phyloP scores from a whole-genome alignment of 2,113 vertebrate species.

The Grammomys dolichurus region DNA sequence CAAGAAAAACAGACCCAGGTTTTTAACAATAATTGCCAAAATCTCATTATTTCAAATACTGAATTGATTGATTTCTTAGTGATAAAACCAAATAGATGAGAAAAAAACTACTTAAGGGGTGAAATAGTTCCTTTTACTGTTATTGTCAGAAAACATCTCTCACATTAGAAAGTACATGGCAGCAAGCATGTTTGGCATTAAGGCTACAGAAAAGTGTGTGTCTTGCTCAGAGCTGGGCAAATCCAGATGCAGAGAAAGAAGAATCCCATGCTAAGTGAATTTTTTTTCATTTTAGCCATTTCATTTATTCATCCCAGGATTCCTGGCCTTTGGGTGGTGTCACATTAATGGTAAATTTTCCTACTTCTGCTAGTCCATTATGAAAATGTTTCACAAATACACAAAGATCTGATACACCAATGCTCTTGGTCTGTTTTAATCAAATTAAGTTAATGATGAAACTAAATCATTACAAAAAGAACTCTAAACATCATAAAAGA shows the following conservation, averaged over 20 bases:
- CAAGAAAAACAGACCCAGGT: background rate
- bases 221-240: background rate
- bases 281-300: background rate
- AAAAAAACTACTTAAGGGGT: background rate
- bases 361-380: background rate
- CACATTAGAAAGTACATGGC: background rate
- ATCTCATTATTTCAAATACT: background rate
- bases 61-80: background rate
- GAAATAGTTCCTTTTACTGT: background rate
- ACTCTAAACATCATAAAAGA: background rate
- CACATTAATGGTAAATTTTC: background rate
- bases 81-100: background rate
- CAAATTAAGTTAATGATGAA: background rate
- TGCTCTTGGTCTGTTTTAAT: background rate
- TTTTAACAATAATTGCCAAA: too few species aligned
- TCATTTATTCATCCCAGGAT: background rate
- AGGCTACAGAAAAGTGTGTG: accelerated
- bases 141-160: background rate
- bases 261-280: background rate
- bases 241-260: background rate
- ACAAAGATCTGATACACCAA: background rate
- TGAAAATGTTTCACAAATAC: background rate
- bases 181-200: background rate
- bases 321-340: background rate
- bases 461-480: background rate